Evolutionary conservation across 2,797 vertebrate genomes (phyloP).

Genomic region (Rhynchonycteris naso): DNA sequence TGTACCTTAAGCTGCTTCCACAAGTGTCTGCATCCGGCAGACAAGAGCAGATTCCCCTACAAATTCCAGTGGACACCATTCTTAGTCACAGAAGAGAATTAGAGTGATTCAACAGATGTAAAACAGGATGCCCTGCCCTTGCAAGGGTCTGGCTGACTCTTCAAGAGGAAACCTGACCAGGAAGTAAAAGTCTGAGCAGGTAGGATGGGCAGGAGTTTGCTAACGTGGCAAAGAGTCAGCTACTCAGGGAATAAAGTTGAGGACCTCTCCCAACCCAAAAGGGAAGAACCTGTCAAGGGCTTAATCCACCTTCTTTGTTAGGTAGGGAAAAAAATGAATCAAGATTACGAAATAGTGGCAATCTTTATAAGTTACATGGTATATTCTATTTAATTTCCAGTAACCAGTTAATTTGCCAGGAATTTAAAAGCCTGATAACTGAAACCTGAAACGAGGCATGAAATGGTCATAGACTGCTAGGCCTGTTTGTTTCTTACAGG

Average conservation of each 20-base stretch:
- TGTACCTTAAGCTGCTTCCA: background rate
- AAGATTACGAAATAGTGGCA: conserved; percentile 46
- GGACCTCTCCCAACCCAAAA: conserved; percentile 50
- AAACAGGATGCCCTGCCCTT: conserved; percentile 32
- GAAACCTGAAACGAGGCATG: conserved; percentile 52
- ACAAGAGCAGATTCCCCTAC: background rate
- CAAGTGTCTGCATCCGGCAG: background rate
- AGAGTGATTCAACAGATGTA: background rate
- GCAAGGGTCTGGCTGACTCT: conserved; percentile 33
- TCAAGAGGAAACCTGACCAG: conserved; percentile 40
- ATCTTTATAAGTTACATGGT: conserved; percentile 27
- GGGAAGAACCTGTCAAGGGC: conserved; percentile 33
- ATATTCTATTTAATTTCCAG: background rate
- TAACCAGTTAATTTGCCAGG: conserved; percentile 23
- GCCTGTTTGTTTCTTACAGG: background rate
- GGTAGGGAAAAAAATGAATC: background rate
- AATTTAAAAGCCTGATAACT: conserved; percentile 25
- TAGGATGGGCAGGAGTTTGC: conserved; percentile 35
- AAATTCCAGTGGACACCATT: background rate
- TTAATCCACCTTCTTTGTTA: conserved; percentile 46
- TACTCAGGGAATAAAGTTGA: background rate
- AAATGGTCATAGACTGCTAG: background rate
- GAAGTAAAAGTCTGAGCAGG: conserved; percentile 55
- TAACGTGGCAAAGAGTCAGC: conserved; percentile 50
- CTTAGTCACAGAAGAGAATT: background rate